Evolutionary conservation across 2,888 invertebrate genomes (phyloP).

Genomic region (Drosophila tanythrix): DNA sequence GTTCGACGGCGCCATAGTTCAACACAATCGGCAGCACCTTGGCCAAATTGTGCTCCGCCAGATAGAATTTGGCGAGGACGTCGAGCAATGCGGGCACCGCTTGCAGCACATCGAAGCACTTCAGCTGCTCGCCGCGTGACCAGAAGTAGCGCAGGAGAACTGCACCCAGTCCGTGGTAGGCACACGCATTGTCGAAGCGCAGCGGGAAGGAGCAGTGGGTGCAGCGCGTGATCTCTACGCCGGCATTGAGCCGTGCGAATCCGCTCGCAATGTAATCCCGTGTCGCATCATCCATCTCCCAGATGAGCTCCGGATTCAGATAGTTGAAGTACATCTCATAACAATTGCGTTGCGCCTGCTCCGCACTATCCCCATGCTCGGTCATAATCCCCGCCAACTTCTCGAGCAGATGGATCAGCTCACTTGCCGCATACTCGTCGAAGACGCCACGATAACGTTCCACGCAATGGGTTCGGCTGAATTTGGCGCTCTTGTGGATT

Average conservation of each 20-base stretch:
- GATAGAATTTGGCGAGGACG: conserved; percentile 83
- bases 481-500: conserved; percentile 84
- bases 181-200: conserved; percentile 82
- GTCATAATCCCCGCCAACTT: conserved; percentile 82
- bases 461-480: conserved; percentile 83
- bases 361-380: conserved; percentile 82
- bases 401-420: conserved; percentile 81
- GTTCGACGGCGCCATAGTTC: conserved; percentile 82
- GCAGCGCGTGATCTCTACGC: conserved; percentile 80
- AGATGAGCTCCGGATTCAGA: conserved; percentile 84
- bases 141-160: conserved; percentile 84
- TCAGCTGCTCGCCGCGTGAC: conserved; percentile 84
- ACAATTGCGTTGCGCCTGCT: conserved; percentile 83
- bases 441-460: conserved; percentile 84
- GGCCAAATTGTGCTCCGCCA: conserved; percentile 83
- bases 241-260: conserved; percentile 80
- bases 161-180: conserved; percentile 83
- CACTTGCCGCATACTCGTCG: conserved; percentile 83
- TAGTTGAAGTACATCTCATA: conserved; percentile 85
- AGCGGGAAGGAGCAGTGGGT: conserved; percentile 83
- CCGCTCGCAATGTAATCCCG: conserved; percentile 84
- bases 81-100: conserved; percentile 84
- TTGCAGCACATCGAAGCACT: conserved; percentile 83
- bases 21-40: conserved; percentile 83
- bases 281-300: conserved; percentile 84